Conservation (phyloP, 2,888 invertebrate genomes). For the Himalopsyche kuldschensis region DNA sequence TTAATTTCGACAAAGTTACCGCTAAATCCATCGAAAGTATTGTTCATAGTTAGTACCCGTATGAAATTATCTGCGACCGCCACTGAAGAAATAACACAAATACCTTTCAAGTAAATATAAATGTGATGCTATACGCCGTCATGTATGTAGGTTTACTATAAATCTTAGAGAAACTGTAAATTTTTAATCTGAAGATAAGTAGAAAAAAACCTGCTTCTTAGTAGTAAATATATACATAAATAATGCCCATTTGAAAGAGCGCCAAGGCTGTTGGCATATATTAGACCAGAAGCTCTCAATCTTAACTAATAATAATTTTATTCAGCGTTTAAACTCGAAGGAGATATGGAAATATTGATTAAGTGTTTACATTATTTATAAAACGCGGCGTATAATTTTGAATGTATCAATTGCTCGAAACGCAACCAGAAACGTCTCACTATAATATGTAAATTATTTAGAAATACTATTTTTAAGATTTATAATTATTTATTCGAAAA, state of each 20-base stretch:
- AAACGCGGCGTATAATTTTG: neutral
- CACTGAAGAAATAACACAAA: neutral
- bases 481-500: too few species aligned
- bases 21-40: too few species aligned
- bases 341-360: neutral
- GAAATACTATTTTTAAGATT: too few species aligned
- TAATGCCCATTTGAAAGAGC: slow-evolving; percentile 20
- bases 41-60: too few species aligned
- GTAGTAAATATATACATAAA: slow-evolving; percentile 25
- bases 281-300: slow-evolving; percentile 10
- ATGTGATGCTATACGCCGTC: neutral
- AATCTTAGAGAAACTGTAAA: slow-evolving; percentile 13
- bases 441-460: neutral
- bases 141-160: slow-evolving; percentile 4
- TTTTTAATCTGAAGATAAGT: slow-evolving; percentile 12
- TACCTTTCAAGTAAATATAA: neutral
- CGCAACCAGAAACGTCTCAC: neutral
- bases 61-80: neutral
- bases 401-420: neutral
- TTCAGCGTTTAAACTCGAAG: neutral
- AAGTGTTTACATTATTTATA: neutral
- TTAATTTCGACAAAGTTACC: too few species aligned
- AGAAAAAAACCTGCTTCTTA: slow-evolving; percentile 21
- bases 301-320: neutral
- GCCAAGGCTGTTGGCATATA: slow-evolving; percentile 30